phyloP scores from a whole-genome alignment of 2,888 invertebrate species.

The Drosophila leonis region DNA sequence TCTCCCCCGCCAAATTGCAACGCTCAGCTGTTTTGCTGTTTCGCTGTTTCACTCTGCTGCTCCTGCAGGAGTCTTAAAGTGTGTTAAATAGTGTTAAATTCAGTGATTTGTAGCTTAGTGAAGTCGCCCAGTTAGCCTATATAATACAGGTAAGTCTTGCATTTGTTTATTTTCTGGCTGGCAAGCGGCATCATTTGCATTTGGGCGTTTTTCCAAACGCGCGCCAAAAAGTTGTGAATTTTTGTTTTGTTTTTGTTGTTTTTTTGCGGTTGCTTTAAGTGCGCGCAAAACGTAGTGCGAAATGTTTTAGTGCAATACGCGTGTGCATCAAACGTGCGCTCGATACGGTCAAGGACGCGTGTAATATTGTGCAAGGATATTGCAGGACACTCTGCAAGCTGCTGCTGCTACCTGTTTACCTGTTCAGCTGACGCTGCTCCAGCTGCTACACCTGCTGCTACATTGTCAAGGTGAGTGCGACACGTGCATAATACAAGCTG shows the following conservation, averaged over 20 bases:
- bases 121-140: constrained; percentile 16
- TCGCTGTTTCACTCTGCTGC: constrained; percentile 25
- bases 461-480: constrained; percentile 55
- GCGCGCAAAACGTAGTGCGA: constrained; percentile 18
- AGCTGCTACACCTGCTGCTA: constrained; percentile 11
- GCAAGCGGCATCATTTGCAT: constrained; percentile 36
- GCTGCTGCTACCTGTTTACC: constrained; percentile 30
- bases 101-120: constrained; percentile 19
- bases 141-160: constrained; percentile 44
- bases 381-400: constrained; percentile 16
- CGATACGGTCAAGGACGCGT: constrained; percentile 47
- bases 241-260: constrained; percentile 1
- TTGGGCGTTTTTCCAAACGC: constrained; percentile 26
- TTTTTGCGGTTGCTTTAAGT: constrained; percentile 7
- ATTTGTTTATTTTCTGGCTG: constrained; percentile 3
- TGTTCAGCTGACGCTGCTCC: not conserved
- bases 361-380: constrained; percentile 10
- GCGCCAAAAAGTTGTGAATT: constrained; percentile 50
- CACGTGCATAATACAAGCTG: constrained; percentile 37
- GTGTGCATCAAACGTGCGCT: constrained; percentile 18
- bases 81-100: constrained; percentile 34
- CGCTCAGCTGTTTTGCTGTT: constrained; percentile 52
- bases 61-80: constrained; percentile 21
- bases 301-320: constrained; percentile 2
- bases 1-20: constrained; percentile 11